phyloP scores from a whole-genome alignment of 64 coral and sea anemone species.

The Porites australiensis region DNA sequence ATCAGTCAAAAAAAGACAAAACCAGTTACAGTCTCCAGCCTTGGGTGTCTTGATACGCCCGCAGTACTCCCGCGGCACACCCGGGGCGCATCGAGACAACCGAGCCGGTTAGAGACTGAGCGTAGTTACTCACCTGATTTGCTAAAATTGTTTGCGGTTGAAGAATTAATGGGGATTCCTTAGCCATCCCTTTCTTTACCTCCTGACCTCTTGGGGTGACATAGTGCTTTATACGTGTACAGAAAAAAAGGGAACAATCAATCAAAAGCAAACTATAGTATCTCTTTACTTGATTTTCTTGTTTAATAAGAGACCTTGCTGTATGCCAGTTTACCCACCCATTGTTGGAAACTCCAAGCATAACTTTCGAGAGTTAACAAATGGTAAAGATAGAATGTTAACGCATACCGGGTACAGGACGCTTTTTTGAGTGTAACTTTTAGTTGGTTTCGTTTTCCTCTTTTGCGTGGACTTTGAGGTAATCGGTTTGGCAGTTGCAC shows the following conservation, averaged over 20 bases:
- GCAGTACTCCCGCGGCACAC: too few relatives aligned
- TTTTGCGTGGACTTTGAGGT: conserved; percentile 30
- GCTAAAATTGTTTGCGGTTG: conserved; percentile 25
- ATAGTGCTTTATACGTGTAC: neutral
- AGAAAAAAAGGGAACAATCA: neutral
- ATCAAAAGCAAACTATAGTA: neutral
- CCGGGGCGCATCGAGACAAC: too few relatives aligned
- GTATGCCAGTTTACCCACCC: too few relatives aligned
- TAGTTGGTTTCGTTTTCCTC: conserved; percentile 17
- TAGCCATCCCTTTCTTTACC: neutral
- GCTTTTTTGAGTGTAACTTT: neutral
- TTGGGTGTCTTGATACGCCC: too few relatives aligned
- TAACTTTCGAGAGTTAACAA: too few relatives aligned
- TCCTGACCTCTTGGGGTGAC: conserved; percentile 10
- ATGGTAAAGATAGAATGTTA: neutral
- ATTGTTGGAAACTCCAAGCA: too few relatives aligned
- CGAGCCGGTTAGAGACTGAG: too few relatives aligned
- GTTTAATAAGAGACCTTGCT: too few relatives aligned
- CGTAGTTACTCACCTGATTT: neutral
- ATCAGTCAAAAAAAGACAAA: neutral
- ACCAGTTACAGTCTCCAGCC: too few relatives aligned
- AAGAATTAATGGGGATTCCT: neutral
- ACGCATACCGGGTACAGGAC: conserved; percentile 5
- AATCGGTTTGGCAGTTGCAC: neutral
- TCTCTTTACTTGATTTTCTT: too few relatives aligned